A percentile compares a stretch with the other conserved stretches of the same genome.
phyloP scores from a whole-genome alignment of 1,140 invertebrate species.

The Lordiphosa collinella region DNA sequence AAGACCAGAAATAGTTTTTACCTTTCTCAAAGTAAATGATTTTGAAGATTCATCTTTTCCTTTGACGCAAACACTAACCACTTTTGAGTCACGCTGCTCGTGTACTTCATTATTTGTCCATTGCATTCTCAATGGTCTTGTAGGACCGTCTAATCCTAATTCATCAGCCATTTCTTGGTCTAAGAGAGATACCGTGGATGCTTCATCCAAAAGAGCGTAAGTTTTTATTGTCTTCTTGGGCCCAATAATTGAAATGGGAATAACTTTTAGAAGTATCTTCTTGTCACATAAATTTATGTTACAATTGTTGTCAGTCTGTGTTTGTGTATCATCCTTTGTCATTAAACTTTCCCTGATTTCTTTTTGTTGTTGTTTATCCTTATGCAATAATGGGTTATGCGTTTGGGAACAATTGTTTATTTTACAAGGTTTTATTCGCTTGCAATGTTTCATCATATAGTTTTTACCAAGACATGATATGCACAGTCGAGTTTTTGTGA shows the following conservation, averaged over 20 bases:
- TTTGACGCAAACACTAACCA: conserved; percentile 9
- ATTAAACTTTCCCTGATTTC: background rate
- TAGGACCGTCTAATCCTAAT: conserved; percentile 9
- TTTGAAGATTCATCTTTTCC: background rate
- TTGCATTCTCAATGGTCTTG: conserved; percentile 10
- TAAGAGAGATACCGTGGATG: conserved; percentile 13
- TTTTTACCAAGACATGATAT: no score
- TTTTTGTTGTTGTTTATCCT: conserved; percentile 1
- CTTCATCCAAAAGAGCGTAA: conserved; percentile 8
- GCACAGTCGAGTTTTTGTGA: background rate
- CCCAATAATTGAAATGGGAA: conserved; percentile 4
- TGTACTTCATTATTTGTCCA: conserved; percentile 9
- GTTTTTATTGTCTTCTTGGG: background rate
- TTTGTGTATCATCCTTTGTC: background rate
- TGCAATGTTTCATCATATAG: conserved; percentile 4
- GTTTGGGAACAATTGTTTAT: conserved; percentile 3
- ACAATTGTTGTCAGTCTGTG: conserved; percentile 6
- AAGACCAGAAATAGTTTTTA: background rate
- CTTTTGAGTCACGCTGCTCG: conserved; percentile 9
- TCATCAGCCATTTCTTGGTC: conserved; percentile 14
- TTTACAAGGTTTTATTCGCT: conserved; percentile 2
- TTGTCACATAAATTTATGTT: conserved; percentile 1
- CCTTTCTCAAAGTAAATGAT: conserved; percentile 6
- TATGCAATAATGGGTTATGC: conserved; percentile 11
- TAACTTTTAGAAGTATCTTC: conserved; percentile 12